Percentiles rank a stretch among this genome's conserved stretches.
phyloP scores from a whole-genome alignment of 2,888 invertebrate genomes.

The Mimachlamys varia region DNA sequence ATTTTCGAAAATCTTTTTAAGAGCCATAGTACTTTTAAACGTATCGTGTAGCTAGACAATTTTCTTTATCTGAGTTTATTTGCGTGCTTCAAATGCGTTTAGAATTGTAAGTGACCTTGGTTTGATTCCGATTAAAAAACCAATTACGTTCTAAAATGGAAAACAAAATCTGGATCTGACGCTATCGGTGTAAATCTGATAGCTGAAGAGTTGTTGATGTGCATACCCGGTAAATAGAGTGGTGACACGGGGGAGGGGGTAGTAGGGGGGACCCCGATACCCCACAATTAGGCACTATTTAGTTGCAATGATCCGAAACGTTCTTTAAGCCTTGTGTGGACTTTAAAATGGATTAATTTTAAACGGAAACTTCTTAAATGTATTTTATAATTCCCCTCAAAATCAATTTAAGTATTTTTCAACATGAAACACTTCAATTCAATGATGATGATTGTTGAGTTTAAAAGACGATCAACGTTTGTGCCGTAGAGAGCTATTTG shows the following conservation, averaged over 20 bases:
- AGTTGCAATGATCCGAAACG: background rate
- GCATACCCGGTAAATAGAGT: background rate
- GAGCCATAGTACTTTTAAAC: background rate
- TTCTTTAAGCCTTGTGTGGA: background rate
- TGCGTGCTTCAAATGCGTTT: background rate
- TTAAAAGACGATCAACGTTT: background rate
- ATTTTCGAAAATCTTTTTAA: background rate
- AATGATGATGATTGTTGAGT: background rate
- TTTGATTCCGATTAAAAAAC: background rate
- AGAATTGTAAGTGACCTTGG: background rate
- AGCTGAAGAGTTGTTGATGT: background rate
- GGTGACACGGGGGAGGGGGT: background rate
- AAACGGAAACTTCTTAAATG: background rate
- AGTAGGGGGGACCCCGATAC: background rate
- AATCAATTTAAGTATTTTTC: background rate
- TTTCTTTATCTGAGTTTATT: background rate
- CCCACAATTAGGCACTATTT: background rate
- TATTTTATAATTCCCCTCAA: background rate
- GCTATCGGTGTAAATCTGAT: background rate
- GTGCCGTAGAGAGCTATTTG: background rate
- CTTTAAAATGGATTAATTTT: background rate
- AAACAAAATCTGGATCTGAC: background rate
- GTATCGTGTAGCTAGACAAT: background rate
- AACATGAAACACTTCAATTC: background rate
- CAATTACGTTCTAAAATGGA: background rate